Evolutionary conservation across 2,797 vertebrate genomes (phyloP), one percentile per base, ranked within the genome.

Genomic region (Lacerta agilis): DNA sequence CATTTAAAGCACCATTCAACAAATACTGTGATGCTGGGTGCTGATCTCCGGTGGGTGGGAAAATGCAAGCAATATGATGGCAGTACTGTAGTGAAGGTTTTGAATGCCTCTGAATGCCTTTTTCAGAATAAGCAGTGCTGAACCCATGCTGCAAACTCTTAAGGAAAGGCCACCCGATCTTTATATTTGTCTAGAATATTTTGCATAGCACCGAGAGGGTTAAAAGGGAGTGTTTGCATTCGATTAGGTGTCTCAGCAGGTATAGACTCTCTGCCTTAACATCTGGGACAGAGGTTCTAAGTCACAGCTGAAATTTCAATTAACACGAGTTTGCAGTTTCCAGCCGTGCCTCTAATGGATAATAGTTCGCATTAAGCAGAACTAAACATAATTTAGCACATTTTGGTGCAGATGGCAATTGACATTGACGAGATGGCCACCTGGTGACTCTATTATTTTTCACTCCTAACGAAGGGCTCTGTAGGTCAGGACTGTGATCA

Each of bases 341-440:
- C 90, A 93, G 82, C 66, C 69, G 85, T 85, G 94, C 67, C 87
- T 94, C 89, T 95, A 94, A 94, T 95, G 88, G 87, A 94, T 92
- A 95, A 86, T 36, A 86, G 86, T 92, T 96, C 87, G 84, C 92
- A 93, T 96, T 94, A 95, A 95, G 91, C 77, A 93, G 88, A 86
- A 90, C 89, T 90, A 92, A 96, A 95, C 91, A 91, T 95, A 94
- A 94, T 96, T 95, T 92, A 95, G 90, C 91, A 90, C 86, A 92
- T 93, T 93, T 91, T 88, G 89, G 88, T 90, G 80, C 58, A 86
- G 93, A 95, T 92, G 93, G 95, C 95, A 92, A 91, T 86, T 86
- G 91, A 33, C 88, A 84, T 88, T 92, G 90, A 93, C 82, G 93
- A 94, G 93, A 93, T 86, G 92, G 91, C 93, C 94, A 90, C 88